A percentile compares a stretch with the other conserved stretches of the same genome.
These are phyloP conservation scores for Myotis vivesi DNA, from an alignment of 2,797 vertebrate species.

Conservation along the genomic window DNA sequence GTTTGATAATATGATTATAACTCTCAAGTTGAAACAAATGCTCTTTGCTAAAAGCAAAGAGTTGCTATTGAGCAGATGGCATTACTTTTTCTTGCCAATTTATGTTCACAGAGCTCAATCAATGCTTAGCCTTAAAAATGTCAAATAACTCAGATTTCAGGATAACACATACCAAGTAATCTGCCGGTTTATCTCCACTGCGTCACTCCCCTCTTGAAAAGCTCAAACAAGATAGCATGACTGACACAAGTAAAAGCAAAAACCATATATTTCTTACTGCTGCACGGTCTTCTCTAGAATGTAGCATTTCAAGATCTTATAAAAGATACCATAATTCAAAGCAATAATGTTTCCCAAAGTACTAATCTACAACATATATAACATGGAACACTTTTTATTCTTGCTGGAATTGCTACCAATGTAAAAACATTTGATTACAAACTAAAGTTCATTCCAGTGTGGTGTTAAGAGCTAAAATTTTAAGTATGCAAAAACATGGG, in stretches of 20 bases:
- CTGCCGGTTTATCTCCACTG: not conserved
- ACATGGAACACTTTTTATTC: not conserved
- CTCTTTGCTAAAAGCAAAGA: conserved; percentile 45
- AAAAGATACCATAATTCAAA: conserved; percentile 23
- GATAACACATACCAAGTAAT: conserved; percentile 27
- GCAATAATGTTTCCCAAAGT: not conserved
- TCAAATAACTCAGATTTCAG: conserved; percentile 61
- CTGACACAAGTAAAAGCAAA: not conserved
- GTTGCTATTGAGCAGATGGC: conserved; percentile 60
- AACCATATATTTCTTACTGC: not conserved
- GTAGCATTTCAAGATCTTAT: conserved; percentile 4
- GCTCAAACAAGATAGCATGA: not conserved
- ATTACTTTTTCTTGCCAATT: conserved; percentile 56
- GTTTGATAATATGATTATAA: conserved; percentile 49
- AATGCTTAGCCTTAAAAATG: conserved; percentile 59
- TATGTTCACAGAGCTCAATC: conserved; percentile 53
- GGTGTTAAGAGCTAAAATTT: not conserved
- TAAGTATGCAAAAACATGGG: not conserved
- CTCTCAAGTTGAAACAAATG: conserved; percentile 63
- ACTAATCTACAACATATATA: not conserved
- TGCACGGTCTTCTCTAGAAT: not conserved
- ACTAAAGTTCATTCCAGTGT: not conserved
- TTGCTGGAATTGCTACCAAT: conserved; percentile 36
- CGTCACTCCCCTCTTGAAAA: not conserved
- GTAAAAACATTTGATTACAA: not conserved